Conservation (phyloP, 1,140 invertebrate genomes). For the Ips typographus region DNA sequence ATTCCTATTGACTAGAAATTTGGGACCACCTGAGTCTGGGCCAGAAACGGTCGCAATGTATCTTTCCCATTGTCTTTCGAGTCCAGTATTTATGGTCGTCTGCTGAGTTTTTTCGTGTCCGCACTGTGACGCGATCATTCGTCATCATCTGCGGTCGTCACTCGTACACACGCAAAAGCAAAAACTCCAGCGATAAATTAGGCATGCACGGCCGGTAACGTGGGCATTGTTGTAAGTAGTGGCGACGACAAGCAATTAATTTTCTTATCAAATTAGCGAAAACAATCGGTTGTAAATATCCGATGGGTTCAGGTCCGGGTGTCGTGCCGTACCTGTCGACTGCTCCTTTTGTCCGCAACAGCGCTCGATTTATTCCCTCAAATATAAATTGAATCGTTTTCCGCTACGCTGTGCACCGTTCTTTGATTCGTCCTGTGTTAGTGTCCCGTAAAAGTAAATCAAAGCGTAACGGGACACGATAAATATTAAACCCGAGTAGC, state of each 20-base stretch:
- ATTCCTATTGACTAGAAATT: too few relatives aligned
- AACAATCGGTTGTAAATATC: slow-evolving; percentile 48
- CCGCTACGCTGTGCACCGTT: not conserved
- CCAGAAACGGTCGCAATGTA: too few relatives aligned
- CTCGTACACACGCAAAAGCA: not conserved
- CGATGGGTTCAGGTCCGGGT: slow-evolving; percentile 22
- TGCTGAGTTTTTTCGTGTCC: too few relatives aligned
- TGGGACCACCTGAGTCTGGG: too few relatives aligned
- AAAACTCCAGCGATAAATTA: slow-evolving; percentile 39
- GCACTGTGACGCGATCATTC: too few relatives aligned
- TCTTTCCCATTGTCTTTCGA: too few relatives aligned
- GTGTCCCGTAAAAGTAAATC: not conserved
- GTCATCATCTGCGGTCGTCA: too few relatives aligned
- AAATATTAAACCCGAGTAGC: slow-evolving; percentile 15
- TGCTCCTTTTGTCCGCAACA: slow-evolving; percentile 20
- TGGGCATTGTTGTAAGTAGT: slow-evolving; percentile 47
- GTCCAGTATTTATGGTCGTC: too few relatives aligned
- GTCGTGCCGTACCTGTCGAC: slow-evolving; percentile 31
- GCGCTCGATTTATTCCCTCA: slow-evolving; percentile 16
- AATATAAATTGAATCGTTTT: slow-evolving; percentile 6
- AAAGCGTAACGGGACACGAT: not conserved
- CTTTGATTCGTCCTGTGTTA: not conserved
- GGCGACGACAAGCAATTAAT: slow-evolving; percentile 49
- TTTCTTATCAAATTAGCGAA: slow-evolving; percentile 51
- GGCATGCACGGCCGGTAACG: slow-evolving; percentile 30